phyloP scores from a whole-genome alignment of 2,797 vertebrate genomes.

The Myotis planiceps region DNA sequence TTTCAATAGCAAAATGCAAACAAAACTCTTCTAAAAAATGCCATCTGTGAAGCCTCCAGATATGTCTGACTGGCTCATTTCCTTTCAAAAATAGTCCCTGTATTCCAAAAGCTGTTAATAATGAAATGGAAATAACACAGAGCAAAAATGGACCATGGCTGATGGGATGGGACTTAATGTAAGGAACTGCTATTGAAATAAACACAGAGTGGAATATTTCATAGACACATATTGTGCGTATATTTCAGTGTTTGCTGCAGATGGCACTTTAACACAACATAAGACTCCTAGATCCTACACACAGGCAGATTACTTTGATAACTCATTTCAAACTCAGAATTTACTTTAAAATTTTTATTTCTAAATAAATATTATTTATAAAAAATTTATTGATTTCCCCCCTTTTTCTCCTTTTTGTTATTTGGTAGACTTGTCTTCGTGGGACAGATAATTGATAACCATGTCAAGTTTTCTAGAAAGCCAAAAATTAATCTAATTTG shows the following conservation, averaged over 20 bases:
- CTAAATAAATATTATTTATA: neutral
- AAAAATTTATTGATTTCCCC: neutral
- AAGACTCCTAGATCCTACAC: neutral
- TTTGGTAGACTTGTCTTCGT: neutral
- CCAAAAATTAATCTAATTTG: neutral
- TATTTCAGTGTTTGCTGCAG: constrained; percentile 57
- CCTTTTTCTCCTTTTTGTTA: neutral
- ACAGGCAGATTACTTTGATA: neutral
- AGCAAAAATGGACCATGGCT: constrained; percentile 57
- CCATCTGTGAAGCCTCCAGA: constrained; percentile 79
- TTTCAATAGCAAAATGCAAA: constrained; percentile 73
- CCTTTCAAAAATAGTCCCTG: constrained; percentile 76
- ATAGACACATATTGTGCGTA: neutral
- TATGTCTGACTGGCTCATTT: constrained; percentile 78
- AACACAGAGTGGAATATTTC: neutral
- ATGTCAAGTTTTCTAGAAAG: neutral
- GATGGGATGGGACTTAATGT: constrained; percentile 38
- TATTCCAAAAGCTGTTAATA: constrained; percentile 75
- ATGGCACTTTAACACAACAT: constrained; percentile 65
- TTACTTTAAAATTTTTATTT: constrained; percentile 20
- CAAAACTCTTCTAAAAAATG: constrained; percentile 76
- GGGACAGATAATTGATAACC: neutral
- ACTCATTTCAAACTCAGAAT: neutral
- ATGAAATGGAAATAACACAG: constrained; percentile 63
- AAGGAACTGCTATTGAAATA: constrained; percentile 30